Percentiles rank a stretch among this genome's conserved stretches.
Evolutionary conservation across 2,797 vertebrate species (phyloP).

Genomic region (Spinibarbus caldwelli): DNA sequence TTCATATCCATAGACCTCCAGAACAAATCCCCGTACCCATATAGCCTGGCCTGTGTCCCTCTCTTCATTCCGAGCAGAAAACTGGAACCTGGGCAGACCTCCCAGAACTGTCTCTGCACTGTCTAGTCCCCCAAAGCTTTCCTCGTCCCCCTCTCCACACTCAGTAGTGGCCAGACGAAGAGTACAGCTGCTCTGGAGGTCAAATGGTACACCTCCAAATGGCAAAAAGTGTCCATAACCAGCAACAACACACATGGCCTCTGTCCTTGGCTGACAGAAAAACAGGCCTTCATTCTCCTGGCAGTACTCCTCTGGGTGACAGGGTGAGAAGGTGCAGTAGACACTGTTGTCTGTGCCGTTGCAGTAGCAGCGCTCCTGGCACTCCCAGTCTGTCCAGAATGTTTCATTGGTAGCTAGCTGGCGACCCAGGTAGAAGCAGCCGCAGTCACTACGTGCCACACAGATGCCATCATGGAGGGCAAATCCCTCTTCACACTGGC

Average conservation of each 20-base stretch:
- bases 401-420: conserved; percentile 92
- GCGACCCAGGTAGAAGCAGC: conserved; percentile 87
- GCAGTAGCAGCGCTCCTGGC: conserved; percentile 95
- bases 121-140: conserved; percentile 27
- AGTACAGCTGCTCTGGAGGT: conserved; percentile 94
- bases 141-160: conserved; percentile 64
- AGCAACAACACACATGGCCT: conserved; percentile 88
- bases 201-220: conserved; percentile 89
- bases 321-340: conserved; percentile 87
- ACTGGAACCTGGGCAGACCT: conserved; percentile 81
- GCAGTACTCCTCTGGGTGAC: conserved; percentile 89
- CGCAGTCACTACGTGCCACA: conserved; percentile 87
- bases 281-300: conserved; percentile 86
- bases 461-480: conserved; percentile 84
- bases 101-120: conserved; percentile 43
- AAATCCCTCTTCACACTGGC: conserved; percentile 91
- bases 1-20: conserved; percentile 89
- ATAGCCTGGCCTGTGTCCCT: conserved; percentile 92
- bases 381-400: conserved; percentile 95
- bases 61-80: conserved; percentile 91
- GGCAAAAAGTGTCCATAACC: conserved; percentile 96
- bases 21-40: conserved; percentile 92
- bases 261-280: conserved; percentile 87
- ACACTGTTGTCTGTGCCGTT: conserved; percentile 94
- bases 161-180: conserved; percentile 85